Evolutionary conservation across 37 sponge, comb jelly and placozoan genomes (phyloP).

Genomic region (Bolinopsis microptera): DNA sequence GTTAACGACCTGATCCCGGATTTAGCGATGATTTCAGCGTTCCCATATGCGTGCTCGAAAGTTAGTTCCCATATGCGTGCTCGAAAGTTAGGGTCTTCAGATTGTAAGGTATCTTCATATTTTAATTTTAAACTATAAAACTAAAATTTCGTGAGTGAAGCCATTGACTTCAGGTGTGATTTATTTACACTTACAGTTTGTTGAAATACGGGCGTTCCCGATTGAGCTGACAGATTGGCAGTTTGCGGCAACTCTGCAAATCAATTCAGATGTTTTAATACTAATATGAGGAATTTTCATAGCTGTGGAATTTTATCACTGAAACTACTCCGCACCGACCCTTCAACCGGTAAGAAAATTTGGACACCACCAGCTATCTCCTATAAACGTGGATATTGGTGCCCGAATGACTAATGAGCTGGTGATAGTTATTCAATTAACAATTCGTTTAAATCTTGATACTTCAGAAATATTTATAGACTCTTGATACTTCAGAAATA

Average conservation of each 20-base stretch:
- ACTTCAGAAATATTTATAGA: neutral
- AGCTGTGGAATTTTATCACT: neutral
- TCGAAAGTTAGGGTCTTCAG: too few relatives aligned
- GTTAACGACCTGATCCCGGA: neutral
- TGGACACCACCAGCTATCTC: neutral
- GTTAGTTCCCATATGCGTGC: neutral
- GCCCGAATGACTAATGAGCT: neutral
- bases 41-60: neutral
- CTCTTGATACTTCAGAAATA: neutral
- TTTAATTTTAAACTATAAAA: too few relatives aligned
- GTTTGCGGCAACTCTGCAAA: too few relatives aligned
- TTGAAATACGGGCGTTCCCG: too few relatives aligned
- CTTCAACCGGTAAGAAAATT: neutral
- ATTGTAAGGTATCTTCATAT: too few relatives aligned
- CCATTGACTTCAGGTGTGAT: too few relatives aligned
- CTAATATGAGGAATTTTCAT: too few relatives aligned
- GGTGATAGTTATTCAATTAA: neutral
- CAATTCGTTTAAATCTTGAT: neutral
- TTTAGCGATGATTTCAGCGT: neutral
- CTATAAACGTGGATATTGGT: neutral
- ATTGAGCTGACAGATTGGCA: too few relatives aligned
- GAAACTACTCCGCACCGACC: neutral
- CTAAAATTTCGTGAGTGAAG: too few relatives aligned
- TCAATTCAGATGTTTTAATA: too few relatives aligned
- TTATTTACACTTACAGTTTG: too few relatives aligned